These are phyloP conservation scores for Porphyrio hochstetteri DNA, from an alignment of 2,113 vertebrate species.

Conservation along the genomic window DNA sequence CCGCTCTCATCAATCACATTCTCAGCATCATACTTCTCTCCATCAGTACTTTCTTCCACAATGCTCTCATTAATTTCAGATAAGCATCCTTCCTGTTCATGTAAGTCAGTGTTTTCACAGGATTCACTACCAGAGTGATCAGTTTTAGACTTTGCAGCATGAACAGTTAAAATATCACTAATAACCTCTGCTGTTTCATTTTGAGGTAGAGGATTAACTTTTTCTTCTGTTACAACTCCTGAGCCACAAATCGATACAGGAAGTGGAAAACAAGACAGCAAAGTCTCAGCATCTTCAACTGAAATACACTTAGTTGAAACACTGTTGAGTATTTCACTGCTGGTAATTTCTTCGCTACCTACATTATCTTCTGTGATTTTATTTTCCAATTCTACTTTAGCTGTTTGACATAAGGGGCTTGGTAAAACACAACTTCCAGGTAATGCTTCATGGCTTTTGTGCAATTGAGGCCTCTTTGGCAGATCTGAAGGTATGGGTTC, in stretches of 20 bases:
- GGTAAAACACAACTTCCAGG: constrained; percentile 21
- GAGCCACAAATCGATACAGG: constrained; percentile 80
- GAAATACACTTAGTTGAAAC: background rate
- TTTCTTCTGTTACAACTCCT: constrained; percentile 58
- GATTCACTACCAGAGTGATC: background rate
- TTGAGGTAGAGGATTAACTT: constrained; percentile 31
- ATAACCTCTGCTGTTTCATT: constrained; percentile 57
- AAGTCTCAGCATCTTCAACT: constrained; percentile 43
- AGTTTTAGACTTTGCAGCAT: background rate
- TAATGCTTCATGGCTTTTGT: background rate
- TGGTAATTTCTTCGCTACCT: background rate
- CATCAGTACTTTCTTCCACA: background rate
- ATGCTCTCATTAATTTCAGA: background rate
- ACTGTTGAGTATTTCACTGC: background rate
- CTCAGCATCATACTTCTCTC: background rate
- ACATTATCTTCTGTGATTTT: background rate
- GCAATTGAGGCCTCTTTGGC: constrained; percentile 18
- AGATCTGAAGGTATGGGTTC: constrained; percentile 11
- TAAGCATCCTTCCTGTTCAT: constrained; percentile 24
- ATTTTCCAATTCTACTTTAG: constrained; percentile 12
- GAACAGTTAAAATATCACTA: constrained; percentile 62
- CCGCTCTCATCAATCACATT: background rate
- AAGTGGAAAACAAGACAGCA: constrained; percentile 78
- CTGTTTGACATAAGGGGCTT: background rate
- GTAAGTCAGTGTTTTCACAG: background rate